Conservation (phyloP, 2,888 invertebrate species). For the Antitype chi region DNA sequence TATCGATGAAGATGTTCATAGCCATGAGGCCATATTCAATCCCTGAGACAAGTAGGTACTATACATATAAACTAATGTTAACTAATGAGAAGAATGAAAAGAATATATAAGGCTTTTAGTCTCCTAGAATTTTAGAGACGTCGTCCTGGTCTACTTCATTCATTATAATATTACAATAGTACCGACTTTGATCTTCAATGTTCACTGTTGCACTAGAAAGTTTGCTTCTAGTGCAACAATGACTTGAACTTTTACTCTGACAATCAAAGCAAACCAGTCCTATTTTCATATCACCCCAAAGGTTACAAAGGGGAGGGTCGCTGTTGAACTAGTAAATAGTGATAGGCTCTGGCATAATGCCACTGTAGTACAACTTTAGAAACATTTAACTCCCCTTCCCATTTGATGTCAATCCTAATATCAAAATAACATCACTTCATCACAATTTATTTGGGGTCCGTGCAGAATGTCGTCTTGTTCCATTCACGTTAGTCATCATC, state of each 20-base stretch:
- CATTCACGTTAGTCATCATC: too few relatives aligned
- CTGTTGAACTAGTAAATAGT: conserved; percentile 24
- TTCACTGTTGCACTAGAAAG: neutral
- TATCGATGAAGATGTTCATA: neutral
- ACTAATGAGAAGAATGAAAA: too few relatives aligned
- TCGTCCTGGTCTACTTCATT: neutral
- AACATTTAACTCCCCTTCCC: conserved; percentile 23
- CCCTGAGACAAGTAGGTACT: neutral
- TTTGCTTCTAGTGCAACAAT: too few relatives aligned
- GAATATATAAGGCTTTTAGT: neutral
- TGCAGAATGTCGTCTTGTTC: neutral
- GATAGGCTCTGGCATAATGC: conserved; percentile 38
- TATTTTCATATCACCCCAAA: conserved; percentile 46
- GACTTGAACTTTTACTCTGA: conserved; percentile 1
- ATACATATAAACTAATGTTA: neutral
- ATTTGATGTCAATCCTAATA: neutral
- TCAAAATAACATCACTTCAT: neutral
- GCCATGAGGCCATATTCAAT: neutral
- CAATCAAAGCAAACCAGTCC: conserved; percentile 5
- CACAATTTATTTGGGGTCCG: neutral
- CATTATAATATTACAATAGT: too few relatives aligned
- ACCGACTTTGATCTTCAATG: too few relatives aligned
- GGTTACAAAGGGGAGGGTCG: conserved; percentile 48
- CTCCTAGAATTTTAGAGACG: neutral
- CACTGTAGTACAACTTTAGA: conserved; percentile 26